Conservation (phyloP, 2,888 invertebrate genomes). For the Leptopterna dolabrata region DNA sequence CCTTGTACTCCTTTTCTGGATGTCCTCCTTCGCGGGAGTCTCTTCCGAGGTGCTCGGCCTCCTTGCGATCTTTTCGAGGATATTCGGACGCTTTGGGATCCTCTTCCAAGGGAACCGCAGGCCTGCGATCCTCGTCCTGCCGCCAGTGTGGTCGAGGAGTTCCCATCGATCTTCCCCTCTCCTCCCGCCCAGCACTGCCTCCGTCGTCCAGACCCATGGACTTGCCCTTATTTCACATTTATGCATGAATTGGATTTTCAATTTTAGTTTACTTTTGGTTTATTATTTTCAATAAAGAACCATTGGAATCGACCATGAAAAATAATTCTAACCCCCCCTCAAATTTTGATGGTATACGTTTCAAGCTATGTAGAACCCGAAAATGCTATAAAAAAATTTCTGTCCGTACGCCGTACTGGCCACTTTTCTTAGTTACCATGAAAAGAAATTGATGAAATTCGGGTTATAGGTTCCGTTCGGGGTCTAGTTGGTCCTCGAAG, state of each 20-base stretch:
- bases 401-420: too few species aligned
- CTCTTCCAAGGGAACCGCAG: background rate
- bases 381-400: too few species aligned
- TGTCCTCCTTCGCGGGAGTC: background rate
- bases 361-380: too few species aligned
- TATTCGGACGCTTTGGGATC: background rate
- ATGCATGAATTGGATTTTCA: too few species aligned
- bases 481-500: too few species aligned
- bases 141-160: background rate
- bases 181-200: background rate
- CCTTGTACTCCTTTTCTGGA: background rate
- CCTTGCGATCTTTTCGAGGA: background rate
- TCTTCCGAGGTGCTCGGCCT: background rate
- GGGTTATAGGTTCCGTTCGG: too few species aligned
- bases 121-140: background rate
- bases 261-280: background rate
- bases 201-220: background rate
- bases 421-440: too few species aligned
- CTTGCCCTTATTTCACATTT: background rate
- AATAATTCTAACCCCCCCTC: too few species aligned
- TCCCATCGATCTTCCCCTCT: background rate
- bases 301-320: too few species aligned
- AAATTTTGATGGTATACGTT: too few species aligned
- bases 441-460: too few species aligned
- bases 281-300: too few species aligned